These are phyloP conservation scores for Diadophis punctatus DNA, from an alignment of 2,113 vertebrate species.

Conservation along the genomic window DNA sequence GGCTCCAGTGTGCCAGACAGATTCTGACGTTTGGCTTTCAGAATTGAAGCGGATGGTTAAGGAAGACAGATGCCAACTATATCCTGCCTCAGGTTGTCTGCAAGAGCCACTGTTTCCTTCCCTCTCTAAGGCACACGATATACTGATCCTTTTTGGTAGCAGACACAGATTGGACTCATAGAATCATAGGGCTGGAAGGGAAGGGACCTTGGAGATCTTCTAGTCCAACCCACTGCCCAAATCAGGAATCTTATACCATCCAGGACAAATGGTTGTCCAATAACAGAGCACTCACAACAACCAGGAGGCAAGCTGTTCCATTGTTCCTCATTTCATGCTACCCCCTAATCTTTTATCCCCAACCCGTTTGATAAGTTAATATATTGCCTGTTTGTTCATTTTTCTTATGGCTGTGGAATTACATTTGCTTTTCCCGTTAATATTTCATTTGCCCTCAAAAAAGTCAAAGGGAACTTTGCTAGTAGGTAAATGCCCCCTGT, in stretches of 20 bases:
- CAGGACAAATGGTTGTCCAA: not conserved
- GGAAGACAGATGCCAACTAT: fast-evolving
- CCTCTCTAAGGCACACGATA: not conserved
- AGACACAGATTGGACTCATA: not conserved
- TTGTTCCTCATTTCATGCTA: not conserved
- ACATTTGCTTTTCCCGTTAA: not conserved
- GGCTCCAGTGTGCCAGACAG: not conserved
- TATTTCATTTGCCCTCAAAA: too few species aligned
- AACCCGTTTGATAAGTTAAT: not conserved
- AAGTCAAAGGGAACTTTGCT: too few species aligned
- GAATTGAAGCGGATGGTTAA: not conserved
- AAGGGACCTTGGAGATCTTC: not conserved
- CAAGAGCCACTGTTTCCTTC: fast-evolving
- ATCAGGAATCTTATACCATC: not conserved
- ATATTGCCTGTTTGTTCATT: not conserved
- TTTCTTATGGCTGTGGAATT: not conserved
- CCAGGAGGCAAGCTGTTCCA: not conserved
- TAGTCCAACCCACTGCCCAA: not conserved
- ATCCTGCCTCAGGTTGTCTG: not conserved
- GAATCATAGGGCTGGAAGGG: not conserved
- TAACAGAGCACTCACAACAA: not conserved
- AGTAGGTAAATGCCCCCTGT: not conserved
- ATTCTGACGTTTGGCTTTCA: not conserved
- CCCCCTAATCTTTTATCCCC: not conserved
- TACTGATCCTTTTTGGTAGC: not conserved